Evolutionary conservation across 1,140 invertebrate species (phyloP).

Genomic region (Camponotus floridanus): DNA sequence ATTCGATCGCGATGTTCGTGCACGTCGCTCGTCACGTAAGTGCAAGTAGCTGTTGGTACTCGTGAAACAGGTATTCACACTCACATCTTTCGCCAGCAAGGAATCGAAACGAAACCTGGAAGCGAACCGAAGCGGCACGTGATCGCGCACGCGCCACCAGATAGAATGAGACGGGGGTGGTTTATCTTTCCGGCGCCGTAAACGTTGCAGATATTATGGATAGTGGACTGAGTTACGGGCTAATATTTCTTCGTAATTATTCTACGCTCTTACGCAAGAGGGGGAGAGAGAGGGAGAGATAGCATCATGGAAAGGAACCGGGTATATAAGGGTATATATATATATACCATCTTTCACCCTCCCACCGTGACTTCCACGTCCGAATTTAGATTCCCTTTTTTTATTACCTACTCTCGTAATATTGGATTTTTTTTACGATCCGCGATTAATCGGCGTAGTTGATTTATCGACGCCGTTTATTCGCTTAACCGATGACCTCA

Average conservation of each 20-base stretch:
- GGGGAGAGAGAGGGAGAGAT: conserved; percentile 27
- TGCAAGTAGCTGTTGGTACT: not conserved
- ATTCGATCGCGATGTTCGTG: conserved; percentile 1
- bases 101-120: conserved; percentile 32
- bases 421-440: conserved; percentile 48
- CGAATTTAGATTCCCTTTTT: conserved; percentile 54
- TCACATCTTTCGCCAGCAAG: not conserved
- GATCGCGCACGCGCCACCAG: conserved; percentile 44
- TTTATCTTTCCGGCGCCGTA: conserved; percentile 68
- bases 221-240: conserved; percentile 69
- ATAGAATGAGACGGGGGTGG: conserved; percentile 52
- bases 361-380: not conserved
- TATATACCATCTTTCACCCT: not conserved
- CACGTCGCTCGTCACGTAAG: conserved; percentile 10
- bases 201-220: conserved; percentile 70
- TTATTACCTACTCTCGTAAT: conserved; percentile 48
- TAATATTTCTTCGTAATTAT: conserved; percentile 77
- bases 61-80: conserved; percentile 10
- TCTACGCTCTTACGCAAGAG: conserved; percentile 42
- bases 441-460: conserved; percentile 18
- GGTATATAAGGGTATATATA: conserved; percentile 16
- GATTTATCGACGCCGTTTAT: conserved; percentile 53
- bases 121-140: conserved; percentile 21
- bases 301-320: conserved; percentile 56
- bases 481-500: not conserved